A percentile compares a stretch with the other conserved stretches of the same genome.
phyloP scores from a whole-genome alignment of 2,113 vertebrate species.

The Cnemophilus loriae region DNA sequence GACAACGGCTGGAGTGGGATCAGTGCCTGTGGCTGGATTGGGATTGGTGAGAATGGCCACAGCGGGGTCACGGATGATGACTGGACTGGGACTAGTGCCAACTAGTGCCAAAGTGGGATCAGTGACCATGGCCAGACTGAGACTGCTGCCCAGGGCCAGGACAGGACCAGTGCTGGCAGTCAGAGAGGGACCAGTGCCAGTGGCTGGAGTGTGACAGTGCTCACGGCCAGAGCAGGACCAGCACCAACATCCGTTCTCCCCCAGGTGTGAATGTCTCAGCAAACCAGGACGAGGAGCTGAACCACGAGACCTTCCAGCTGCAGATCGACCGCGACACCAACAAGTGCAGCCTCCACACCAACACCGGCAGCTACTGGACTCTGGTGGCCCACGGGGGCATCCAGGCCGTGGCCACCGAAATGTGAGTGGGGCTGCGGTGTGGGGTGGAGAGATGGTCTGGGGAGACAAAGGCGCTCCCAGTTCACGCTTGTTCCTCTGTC shows the following conservation, averaged over 20 bases:
- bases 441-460: fast-evolving
- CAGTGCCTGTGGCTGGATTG: background rate
- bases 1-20: background rate
- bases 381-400: conserved; percentile 91
- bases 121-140: background rate
- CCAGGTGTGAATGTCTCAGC: conserved; percentile 92
- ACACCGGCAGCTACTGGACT: conserved; percentile 90
- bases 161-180: background rate
- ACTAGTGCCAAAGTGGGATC: background rate
- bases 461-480: fast-evolving
- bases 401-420: conserved; percentile 87
- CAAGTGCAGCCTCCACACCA: conserved; percentile 89
- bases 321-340: conserved; percentile 88
- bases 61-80: background rate
- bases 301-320: conserved; percentile 95
- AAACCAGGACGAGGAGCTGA: conserved; percentile 93
- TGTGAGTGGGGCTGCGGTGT: conserved; percentile 66
- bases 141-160: background rate
- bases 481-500: background rate
- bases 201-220: background rate
- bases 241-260: background rate
- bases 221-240: background rate
- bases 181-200: background rate
- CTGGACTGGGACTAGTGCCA: background rate
- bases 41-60: background rate